Conservation (phyloP, 2,113 vertebrate species). For the Gymnogyps californianus region DNA sequence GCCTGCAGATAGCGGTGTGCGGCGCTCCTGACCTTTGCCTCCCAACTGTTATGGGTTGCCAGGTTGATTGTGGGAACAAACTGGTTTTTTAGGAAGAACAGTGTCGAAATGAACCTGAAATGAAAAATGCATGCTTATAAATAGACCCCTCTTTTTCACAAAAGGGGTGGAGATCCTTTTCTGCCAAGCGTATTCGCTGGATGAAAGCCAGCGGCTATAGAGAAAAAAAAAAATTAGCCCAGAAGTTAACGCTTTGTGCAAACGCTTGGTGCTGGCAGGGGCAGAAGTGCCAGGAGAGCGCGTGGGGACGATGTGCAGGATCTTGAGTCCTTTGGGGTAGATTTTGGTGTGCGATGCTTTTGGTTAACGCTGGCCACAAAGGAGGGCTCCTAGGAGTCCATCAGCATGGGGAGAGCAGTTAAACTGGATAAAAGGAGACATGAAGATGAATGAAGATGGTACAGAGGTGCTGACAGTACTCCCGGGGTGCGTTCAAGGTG, state of each 20-base stretch:
- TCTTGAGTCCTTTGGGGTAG: neutral
- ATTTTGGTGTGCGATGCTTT: neutral
- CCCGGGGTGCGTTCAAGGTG: rapidly evolving
- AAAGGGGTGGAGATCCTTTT: neutral
- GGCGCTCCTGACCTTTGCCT: neutral
- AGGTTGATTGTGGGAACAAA: neutral
- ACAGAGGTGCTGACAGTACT: neutral
- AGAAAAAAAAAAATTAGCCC: neutral
- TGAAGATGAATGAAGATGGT: neutral
- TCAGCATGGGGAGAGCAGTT: neutral
- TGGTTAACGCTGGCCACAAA: neutral
- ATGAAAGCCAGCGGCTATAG: neutral
- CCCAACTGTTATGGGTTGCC: neutral
- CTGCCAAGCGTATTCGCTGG: neutral
- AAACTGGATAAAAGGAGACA: neutral
- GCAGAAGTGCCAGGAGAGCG: neutral
- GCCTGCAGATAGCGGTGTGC: neutral
- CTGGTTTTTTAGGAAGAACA: neutral
- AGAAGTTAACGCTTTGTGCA: neutral
- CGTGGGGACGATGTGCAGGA: neutral
- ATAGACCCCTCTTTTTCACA: neutral
- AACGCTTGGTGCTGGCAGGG: neutral
- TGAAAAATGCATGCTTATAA: neutral
- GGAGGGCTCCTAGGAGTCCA: neutral
- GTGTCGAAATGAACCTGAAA: neutral